These are phyloP conservation scores for Spilosoma lubricipeda DNA, from an alignment of 2,888 invertebrate genomes.

Conservation along the genomic window DNA sequence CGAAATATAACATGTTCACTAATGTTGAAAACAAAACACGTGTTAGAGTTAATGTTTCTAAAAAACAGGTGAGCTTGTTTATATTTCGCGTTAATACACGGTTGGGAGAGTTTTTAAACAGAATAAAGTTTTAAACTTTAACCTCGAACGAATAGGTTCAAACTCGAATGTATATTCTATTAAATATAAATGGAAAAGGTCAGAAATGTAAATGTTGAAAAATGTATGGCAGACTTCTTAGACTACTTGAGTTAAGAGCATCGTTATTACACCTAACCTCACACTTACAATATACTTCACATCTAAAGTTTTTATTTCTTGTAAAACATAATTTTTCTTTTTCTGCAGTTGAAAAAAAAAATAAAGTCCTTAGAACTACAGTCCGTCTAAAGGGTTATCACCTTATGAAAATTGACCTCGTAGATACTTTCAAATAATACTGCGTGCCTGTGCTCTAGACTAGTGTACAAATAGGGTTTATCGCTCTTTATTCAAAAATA, in stretches of 20 bases:
- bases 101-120: not conserved
- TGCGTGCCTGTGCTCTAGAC: not conserved
- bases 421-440: not conserved
- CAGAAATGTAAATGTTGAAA: not conserved
- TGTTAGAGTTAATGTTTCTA: not conserved
- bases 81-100: constrained; percentile 6
- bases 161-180: not conserved
- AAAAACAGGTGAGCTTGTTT: constrained; percentile 10
- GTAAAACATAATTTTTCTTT: not conserved
- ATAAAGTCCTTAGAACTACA: too few relatives aligned
- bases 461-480: not conserved
- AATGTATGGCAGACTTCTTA: not conserved
- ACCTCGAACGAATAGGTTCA: not conserved
- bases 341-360: not conserved
- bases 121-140: not conserved
- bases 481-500: not conserved
- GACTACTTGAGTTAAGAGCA: not conserved
- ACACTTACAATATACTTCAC: not conserved
- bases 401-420: not conserved
- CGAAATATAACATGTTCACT: not conserved
- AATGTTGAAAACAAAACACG: constrained; percentile 8
- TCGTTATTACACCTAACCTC: not conserved
- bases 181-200: not conserved
- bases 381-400: too few relatives aligned
- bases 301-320: not conserved